Percentiles rank a stretch among this genome's conserved stretches.
Evolutionary conservation across 2,113 vertebrate genomes (phyloP).

Genomic region (Phocoena phocoena): DNA sequence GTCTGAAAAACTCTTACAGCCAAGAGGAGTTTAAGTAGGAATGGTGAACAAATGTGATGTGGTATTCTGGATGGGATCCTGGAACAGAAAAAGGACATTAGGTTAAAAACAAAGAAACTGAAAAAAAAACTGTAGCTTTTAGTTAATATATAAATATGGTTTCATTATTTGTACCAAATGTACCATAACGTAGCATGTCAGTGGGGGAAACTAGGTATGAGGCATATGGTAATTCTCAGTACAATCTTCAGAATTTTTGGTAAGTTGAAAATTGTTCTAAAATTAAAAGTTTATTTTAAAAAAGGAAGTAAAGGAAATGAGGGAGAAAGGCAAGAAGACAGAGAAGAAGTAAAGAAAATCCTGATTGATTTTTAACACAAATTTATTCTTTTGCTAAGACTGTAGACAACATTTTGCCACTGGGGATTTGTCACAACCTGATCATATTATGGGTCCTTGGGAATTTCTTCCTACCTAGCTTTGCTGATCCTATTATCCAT

Average conservation of each 20-base stretch:
- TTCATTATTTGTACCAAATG: neutral
- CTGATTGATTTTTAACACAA: neutral
- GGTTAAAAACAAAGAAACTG: neutral
- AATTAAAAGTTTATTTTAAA: neutral
- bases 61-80: neutral
- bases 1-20: neutral
- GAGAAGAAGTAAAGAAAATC: neutral
- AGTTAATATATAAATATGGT: neutral
- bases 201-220: fast-evolving
- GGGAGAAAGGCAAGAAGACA: neutral
- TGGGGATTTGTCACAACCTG: neutral
- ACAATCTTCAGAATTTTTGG: neutral
- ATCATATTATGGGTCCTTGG: neutral
- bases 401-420: neutral
- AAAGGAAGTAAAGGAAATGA: neutral
- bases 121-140: neutral
- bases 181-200: neutral
- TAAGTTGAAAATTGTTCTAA: neutral
- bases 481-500: neutral
- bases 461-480: neutral
- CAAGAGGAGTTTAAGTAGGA: neutral
- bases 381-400: neutral
- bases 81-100: neutral
- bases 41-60: neutral
- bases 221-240: neutral